Conservation (phyloP, 1,140 invertebrate genomes). For the Bombyx mori region ASM3026992v2 NC_085117.1:16327001-16327500, state of each 20-base stretch:
- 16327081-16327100: constrained; percentile 88
- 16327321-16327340: too few species aligned
- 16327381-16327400: too few species aligned
- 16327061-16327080: constrained; percentile 50
- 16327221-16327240: constrained; percentile 87
- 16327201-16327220: constrained; percentile 92
- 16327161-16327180: constrained; percentile 88
- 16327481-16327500: too few species aligned
- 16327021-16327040: too few species aligned
- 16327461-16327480: too few species aligned
- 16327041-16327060: not conserved
- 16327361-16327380: too few species aligned
- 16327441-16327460: too few species aligned
- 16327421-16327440: too few species aligned
- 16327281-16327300: constrained; percentile 43
- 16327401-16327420: too few species aligned
- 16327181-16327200: constrained; percentile 90
- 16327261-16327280: constrained; percentile 81
- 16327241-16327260: constrained; percentile 89
- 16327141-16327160: constrained; percentile 93
- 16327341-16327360: too few species aligned
- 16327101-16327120: constrained; percentile 90
- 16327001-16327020: too few species aligned
- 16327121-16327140: constrained; percentile 89
- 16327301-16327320: too few species aligned